These are phyloP conservation scores for Amphipoea oculea DNA, from an alignment of 2,888 invertebrate species.

Conservation along the genomic window DNA sequence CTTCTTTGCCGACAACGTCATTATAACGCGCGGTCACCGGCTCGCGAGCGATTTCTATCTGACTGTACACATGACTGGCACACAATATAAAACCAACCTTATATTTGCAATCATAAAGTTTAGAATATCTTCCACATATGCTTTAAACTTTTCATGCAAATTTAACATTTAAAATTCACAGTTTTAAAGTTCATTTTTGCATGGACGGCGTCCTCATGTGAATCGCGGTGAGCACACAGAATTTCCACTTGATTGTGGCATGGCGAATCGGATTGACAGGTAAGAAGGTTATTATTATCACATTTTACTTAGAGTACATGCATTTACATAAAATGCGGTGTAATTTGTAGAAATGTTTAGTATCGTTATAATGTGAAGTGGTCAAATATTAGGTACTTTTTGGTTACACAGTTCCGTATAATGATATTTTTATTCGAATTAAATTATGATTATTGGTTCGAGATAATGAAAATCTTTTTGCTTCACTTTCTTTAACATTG, in stretches of 20 bases:
- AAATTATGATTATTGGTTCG: conserved; percentile 7
- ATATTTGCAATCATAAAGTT: conserved; percentile 53
- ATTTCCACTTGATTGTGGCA: conserved; percentile 85
- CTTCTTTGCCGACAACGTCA: conserved; percentile 88
- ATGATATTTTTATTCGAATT: conserved; percentile 5
- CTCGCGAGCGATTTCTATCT: conserved; percentile 87
- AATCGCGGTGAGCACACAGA: conserved; percentile 75
- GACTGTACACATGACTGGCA: conserved; percentile 61
- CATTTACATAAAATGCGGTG: conserved; percentile 81
- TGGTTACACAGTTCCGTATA: conserved; percentile 40
- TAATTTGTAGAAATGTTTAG: conserved; percentile 79
- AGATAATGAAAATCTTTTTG: conserved; percentile 22
- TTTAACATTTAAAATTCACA: conserved; percentile 71
- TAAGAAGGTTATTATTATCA: conserved; percentile 90
- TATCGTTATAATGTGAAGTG: conserved; percentile 61
- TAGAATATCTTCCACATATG: conserved; percentile 53
- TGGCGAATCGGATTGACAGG: conserved; percentile 88
- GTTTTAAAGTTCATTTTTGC: conserved; percentile 72
- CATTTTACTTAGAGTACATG: conserved; percentile 84
- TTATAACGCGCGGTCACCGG: conserved; percentile 86
- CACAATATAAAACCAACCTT: conserved; percentile 70
- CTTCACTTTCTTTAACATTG: neutral
- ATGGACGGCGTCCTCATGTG: conserved; percentile 63
- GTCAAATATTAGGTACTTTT: conserved; percentile 58
- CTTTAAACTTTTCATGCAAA: conserved; percentile 66